Base-by-base conservation (phyloP, 2,888 invertebrate genomes). In the Hypomecis punctinalis region DNA sequence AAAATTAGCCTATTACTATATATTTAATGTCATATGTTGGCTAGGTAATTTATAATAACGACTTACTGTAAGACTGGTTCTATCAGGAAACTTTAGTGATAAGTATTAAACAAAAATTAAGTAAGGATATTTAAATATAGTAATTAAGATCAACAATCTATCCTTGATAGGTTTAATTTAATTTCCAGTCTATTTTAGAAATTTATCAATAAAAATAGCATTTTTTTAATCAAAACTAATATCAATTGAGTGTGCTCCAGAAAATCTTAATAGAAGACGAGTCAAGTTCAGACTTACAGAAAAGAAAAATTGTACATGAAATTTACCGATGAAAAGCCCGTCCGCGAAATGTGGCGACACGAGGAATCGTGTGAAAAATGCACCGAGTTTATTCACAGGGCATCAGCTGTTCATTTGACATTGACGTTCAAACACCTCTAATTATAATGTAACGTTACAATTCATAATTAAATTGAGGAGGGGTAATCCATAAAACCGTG, bases 401-500 rank as follows among this genome's bases (percentile, higher is more conserved):
- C 23, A 54, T 13, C 47, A 54, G 54, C 54, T 54, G 54, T 54
- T 54, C 7, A 6, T 56, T 56, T 56, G 40, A 55, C 56, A 62
- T 51, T 55, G 43, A 37, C 8, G 43, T 45, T 59, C 10, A 52
- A 13, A 39, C 43, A 59, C 39, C 45, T 46, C 61, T 36, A 52
- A 52, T 52, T 52, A 51, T 52, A 52, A 52, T 23, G 52, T 52
- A 52, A 52, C 40, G 52, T 52, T 52, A 52, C 49, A 54, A 46
- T 68, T 52, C 40, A 56, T 60, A 66, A 54, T 66, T 51, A 61
- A 68, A 66, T 61, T 66, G 61, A 70, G 62, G 63, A 70, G 69
- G 56, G 69, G 70, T 73, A 73, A 76, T 80, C 74, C 81, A 80
- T 79, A 84, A 78, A 78, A 75, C 68, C 76, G 60, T 40, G 48